Base-by-base conservation (phyloP, 2,888 invertebrate species). In the Phyllotreta cruciferae region DNA sequence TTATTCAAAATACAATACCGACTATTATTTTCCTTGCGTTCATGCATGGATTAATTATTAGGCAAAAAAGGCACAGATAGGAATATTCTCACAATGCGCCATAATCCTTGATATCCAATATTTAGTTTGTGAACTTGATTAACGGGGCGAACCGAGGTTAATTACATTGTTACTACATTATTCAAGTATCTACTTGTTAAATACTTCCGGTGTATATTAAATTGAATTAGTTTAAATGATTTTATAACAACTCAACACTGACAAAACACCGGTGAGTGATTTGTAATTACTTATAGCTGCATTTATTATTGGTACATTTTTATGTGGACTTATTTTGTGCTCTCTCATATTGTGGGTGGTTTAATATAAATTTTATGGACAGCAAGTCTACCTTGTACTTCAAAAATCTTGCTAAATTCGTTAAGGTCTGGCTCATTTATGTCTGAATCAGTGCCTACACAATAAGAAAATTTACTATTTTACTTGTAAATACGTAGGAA, bases 1-100 rank as follows among this genome's bases (percentile, higher is more conserved):
- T 65, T 65, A 65, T 58, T 65, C 42, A 62, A 62, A 65, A 55
- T 62, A n/a, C n/a, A 49, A 47, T 47, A 35, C 60, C 14, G 10
- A 13, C 39, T 49, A 47, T 52, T 52, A 52, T 52, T 52, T 52
- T 37, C 52, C 3, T 37, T 37, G 52, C 52, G 52, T 38, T 57
- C 47, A 56, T 47, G 56, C 37, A 24, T 57, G 47, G 38, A 45
- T 56, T 56, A 14, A 56, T 45, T 14, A 45, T 44, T 35, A 55
- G 49, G 34, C 9, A 49, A 52, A 52, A 52, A 35, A 10, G 14
- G 34, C 36, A 37, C 37, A 14, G 4, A 52, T 11, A 37, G 52
- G 52, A 38, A 52, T 38, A 11, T 52, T 37, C 37, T 34, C 37
- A 52, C 38, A 37, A 10, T 8, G 35, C n/a, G 24, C 35, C 35